Base-by-base conservation (phyloP, 2,113 vertebrate species). In the Cariama cristata region DNA sequence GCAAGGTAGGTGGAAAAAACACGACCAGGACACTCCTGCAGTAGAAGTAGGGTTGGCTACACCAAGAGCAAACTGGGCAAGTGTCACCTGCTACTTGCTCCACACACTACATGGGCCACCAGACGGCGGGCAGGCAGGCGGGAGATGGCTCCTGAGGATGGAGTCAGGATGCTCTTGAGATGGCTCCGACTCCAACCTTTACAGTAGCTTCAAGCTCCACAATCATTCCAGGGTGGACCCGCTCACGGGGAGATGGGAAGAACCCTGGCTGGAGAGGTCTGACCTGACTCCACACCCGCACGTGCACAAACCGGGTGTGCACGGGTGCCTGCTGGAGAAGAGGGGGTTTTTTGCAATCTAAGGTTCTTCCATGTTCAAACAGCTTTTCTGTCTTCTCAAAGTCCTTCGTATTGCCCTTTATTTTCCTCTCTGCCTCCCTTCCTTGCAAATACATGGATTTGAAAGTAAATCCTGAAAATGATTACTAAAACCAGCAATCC, bases 401-500 rank as follows among this genome's bases (percentile, higher is more conserved):
- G 62, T 69, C 66, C 92, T 95, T 80, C 91, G 56, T 47, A 90
- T n/a, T 27, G 79, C 88, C 89, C 68, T 77, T 97, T 97, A 92
- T 97, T 97, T 97, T 89, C 71, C 47, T 66, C 84, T 94, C 87
- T 66, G 72, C 69, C 79, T 79, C 42, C 49, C 75, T 30, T 79
- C 80, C 59, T 58, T 64, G 87, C 88, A 83, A 74, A 89, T 66
- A 84, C 80, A 24, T 26, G 69, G 75, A 79, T 90, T 88, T 8
- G 4, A 94, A 91, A 74, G 95, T 27, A 97, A 98, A 98, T 91
- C 96, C 93, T 93, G 72, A 96, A 95, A 96, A 95, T 3, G 38
- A 95, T 84, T 96, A 97, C 96, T 93, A 97, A 88, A 96, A 23
- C 14, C 96, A 94, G 92, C 86, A 80, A 97, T 92, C 77, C 85